Evolutionary conservation across 2,797 vertebrate genomes (phyloP).

Genomic region (Trachops cirrhosus): DNA sequence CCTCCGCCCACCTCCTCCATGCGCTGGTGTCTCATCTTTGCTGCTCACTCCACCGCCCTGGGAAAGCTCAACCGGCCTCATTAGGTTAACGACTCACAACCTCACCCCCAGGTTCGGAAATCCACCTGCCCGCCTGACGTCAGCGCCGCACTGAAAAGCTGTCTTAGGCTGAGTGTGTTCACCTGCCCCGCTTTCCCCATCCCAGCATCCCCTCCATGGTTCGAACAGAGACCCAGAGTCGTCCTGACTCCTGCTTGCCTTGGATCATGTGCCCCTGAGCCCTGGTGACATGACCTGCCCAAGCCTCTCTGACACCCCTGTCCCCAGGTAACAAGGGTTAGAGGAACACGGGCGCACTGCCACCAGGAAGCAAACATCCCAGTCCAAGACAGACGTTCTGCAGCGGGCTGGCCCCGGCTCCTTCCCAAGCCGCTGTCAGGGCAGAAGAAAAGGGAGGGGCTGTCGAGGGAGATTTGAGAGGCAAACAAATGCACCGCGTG

Average conservation of each 20-base stretch:
- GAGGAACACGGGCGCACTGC: background rate
- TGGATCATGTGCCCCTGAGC: background rate
- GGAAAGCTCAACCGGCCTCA: background rate
- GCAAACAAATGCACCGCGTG: accelerated
- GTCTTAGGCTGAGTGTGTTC: background rate
- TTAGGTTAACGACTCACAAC: background rate
- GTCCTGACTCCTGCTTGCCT: background rate
- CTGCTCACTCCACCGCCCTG: background rate
- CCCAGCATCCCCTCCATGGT: background rate
- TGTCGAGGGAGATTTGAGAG: background rate
- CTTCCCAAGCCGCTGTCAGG: background rate
- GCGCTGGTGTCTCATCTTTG: background rate
- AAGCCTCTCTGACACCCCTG: background rate
- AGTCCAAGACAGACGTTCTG: background rate
- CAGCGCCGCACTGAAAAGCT: background rate
- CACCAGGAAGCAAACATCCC: background rate
- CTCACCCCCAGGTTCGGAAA: background rate
- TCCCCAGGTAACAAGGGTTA: background rate
- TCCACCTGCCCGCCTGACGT: background rate
- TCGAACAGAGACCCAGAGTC: background rate
- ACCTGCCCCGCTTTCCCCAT: no score
- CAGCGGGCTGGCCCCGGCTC: background rate
- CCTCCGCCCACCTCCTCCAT: background rate
- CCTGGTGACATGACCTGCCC: no score
- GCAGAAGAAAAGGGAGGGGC: background rate